Evolutionary conservation across 2,797 vertebrate species (phyloP).

Genomic region (Australoheros facetus): DNA sequence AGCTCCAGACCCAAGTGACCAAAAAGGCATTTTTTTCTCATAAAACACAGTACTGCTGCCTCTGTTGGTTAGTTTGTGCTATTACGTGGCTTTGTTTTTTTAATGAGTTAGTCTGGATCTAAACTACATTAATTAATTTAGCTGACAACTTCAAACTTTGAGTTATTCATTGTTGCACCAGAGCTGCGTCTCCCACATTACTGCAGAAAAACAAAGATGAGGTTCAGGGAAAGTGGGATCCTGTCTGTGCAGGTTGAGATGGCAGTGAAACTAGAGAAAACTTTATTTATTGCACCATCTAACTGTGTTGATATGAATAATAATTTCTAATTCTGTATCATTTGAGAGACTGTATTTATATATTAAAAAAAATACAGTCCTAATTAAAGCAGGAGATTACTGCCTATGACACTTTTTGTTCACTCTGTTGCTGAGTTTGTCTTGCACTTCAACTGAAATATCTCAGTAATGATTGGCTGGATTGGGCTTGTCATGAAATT

Average conservation of each 20-base stretch:
- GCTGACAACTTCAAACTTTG: neutral
- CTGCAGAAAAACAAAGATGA: neutral
- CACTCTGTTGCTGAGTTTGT: no score
- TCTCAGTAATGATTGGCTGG: no score
- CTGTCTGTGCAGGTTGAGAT: neutral
- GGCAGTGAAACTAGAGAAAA: neutral
- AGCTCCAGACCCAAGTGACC: neutral
- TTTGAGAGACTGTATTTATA: neutral
- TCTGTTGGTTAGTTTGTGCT: neutral
- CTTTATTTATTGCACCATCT: neutral
- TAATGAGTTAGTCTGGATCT: neutral
- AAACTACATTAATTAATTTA: neutral
- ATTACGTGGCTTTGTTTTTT: neutral
- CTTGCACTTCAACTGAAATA: no score
- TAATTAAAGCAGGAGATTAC: no score
- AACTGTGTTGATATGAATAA: neutral
- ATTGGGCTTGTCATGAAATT: no score
- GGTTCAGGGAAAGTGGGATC: neutral
- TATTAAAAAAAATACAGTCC: no score
- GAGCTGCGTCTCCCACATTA: neutral
- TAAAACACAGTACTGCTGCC: neutral
- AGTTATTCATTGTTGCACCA: neutral
- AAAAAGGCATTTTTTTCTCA: rapidly evolving
- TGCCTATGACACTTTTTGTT: no score
- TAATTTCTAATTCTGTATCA: neutral